These are phyloP conservation scores for Drosophila orena DNA, from an alignment of 1,140 invertebrate genomes.

Conservation along the genomic window DNA sequence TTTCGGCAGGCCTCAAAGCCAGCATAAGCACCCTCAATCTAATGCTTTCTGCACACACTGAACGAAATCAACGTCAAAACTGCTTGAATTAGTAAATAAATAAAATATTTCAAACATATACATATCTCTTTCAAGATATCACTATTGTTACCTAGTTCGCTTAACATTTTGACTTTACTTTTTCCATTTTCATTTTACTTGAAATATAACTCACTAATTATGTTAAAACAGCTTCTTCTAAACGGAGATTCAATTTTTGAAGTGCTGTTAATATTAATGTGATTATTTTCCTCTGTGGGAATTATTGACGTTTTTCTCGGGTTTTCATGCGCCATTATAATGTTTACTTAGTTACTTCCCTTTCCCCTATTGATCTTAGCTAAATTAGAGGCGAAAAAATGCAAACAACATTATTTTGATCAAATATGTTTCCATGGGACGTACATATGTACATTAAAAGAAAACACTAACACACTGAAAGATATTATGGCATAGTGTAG, in stretches of 20 bases:
- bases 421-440: slow-evolving; percentile 57
- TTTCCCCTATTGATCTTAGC: slow-evolving; percentile 38
- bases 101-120: neutral
- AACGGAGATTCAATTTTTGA: too few relatives aligned
- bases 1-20: slow-evolving; percentile 27
- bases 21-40: slow-evolving; percentile 8
- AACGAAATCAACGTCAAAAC: neutral
- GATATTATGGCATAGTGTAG: slow-evolving; percentile 46
- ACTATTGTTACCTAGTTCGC: too few relatives aligned
- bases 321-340: slow-evolving; percentile 7
- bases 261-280: too few relatives aligned
- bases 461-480: slow-evolving; percentile 19
- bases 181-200: too few relatives aligned
- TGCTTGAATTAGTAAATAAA: neutral
- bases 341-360: slow-evolving; percentile 5
- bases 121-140: too few relatives aligned
- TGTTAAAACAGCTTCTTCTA: too few relatives aligned
- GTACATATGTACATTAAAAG: slow-evolving; percentile 12
- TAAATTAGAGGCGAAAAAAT: slow-evolving; percentile 54
- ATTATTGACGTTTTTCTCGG: neutral
- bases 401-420: slow-evolving; percentile 73
- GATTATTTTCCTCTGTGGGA: neutral
- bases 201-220: too few relatives aligned
- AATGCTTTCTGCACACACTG: neutral
- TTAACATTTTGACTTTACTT: too few relatives aligned